These are phyloP conservation scores for Danaus melanippus DNA, from an alignment of 1,140 invertebrate species.

Conservation along the genomic window DNA sequence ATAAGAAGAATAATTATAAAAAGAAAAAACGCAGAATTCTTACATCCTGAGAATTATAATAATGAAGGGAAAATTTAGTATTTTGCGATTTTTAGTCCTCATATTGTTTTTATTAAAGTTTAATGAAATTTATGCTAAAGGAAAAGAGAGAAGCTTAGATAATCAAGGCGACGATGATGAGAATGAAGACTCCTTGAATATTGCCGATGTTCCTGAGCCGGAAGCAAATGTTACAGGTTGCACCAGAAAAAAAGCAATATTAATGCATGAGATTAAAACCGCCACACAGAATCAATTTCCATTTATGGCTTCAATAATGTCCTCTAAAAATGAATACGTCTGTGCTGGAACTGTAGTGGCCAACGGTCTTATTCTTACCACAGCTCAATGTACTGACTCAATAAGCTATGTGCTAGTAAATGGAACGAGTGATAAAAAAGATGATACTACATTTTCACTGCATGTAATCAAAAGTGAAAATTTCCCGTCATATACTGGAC, in stretches of 20 bases:
- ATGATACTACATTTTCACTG: constrained; percentile 31
- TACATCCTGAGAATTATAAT: constrained; percentile 22
- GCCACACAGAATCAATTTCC: constrained; percentile 48
- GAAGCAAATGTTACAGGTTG: constrained; percentile 34
- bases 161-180: constrained; percentile 44
- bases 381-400: constrained; percentile 42
- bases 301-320: constrained; percentile 55
- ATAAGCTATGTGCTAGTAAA: constrained; percentile 46
- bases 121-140: constrained; percentile 16
- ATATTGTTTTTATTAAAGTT: constrained; percentile 27
- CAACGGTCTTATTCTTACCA: constrained; percentile 53
- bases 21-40: constrained; percentile 8
- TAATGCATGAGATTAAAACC: constrained; percentile 47
- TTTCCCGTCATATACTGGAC: constrained; percentile 46
- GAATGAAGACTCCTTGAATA: constrained; percentile 46
- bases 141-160: constrained; percentile 53
- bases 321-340: constrained; percentile 50
- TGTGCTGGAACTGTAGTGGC: constrained; percentile 51
- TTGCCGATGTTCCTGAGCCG: constrained; percentile 35
- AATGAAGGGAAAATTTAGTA: constrained; percentile 29
- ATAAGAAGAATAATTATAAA: too few species aligned
- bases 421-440: constrained; percentile 44
- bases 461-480: constrained; percentile 50
- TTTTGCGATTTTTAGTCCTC: constrained; percentile 26
- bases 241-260: constrained; percentile 39